A percentile compares a stretch with the other conserved stretches of the same genome.
Conservation (phyloP, 2,113 vertebrate genomes). For the Perca flavescens region DNA sequence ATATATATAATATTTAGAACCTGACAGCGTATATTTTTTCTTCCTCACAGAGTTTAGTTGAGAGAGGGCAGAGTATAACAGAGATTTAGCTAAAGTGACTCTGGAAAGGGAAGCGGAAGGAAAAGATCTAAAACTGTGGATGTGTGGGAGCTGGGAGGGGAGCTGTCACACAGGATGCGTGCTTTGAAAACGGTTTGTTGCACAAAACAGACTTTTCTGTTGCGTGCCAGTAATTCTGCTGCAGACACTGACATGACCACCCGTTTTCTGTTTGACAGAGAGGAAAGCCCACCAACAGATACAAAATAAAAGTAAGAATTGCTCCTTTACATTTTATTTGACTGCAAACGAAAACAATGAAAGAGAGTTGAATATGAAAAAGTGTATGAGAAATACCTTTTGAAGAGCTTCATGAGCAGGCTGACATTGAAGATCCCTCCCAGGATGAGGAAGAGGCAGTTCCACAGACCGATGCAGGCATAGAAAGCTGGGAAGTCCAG, state of each 20-base stretch:
- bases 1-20: no score
- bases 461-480: slow-evolving; percentile 98
- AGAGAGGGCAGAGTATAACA: not conserved
- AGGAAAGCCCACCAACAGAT: not conserved
- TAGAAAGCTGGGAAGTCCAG: slow-evolving; percentile 97
- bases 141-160: not conserved
- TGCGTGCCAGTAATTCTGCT: slow-evolving; percentile 8
- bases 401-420: slow-evolving; percentile 97
- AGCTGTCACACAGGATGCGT: slow-evolving; percentile 18
- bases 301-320: not conserved
- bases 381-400: slow-evolving; percentile 85
- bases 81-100: not conserved
- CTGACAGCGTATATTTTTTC: not conserved
- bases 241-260: not conserved
- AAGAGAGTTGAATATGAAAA: not conserved
- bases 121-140: not conserved
- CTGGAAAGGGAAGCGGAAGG: not conserved
- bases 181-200: slow-evolving; percentile 1
- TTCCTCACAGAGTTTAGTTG: not conserved
- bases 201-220: slow-evolving; percentile 8
- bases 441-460: slow-evolving; percentile 95
- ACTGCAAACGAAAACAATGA: not conserved
- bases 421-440: slow-evolving; percentile 96
- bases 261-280: slow-evolving; percentile 2
- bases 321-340: slow-evolving; percentile 8